A percentile compares a stretch with the other conserved stretches of the same genome.
Evolutionary conservation across 92 coral and sea anemone genomes (phyloP).

Genomic region (Palythoa caribaeorum): DNA sequence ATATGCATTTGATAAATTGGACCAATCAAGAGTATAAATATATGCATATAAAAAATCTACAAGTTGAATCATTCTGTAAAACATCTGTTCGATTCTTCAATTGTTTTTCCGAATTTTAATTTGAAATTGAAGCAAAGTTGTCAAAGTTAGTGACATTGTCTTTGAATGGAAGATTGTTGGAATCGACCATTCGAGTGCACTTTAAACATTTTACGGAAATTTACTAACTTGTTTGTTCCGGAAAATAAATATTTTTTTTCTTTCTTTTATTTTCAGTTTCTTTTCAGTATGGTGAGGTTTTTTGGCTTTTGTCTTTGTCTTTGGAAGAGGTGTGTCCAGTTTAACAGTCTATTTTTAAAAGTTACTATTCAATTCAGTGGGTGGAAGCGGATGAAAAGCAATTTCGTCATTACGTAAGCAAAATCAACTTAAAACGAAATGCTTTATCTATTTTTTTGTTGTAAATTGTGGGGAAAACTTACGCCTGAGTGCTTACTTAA

Average conservation of each 20-base stretch:
- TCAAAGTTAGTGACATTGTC: background rate
- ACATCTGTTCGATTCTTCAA: background rate
- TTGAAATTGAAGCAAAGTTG: background rate
- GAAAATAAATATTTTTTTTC: background rate
- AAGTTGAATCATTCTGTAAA: background rate
- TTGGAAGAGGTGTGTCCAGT: constrained; percentile 45
- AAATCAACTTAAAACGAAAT: constrained; percentile 7
- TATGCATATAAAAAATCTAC: background rate
- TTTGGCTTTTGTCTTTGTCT: background rate
- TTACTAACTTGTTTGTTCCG: background rate
- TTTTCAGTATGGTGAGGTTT: background rate
- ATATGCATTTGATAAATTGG: background rate
- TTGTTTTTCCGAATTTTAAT: background rate
- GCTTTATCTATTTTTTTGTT: background rate
- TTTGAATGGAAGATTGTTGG: background rate
- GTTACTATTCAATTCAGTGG: background rate
- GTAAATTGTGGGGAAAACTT: background rate
- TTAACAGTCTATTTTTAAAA: constrained; percentile 20
- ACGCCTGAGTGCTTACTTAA: background rate
- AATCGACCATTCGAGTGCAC: background rate
- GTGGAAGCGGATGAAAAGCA: background rate
- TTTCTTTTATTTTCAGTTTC: background rate
- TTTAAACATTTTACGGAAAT: background rate
- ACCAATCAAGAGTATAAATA: background rate
- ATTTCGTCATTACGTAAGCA: background rate